These are phyloP conservation scores for Sinocyclocheilus grahami DNA, from an alignment of 2,113 vertebrate species.

Conservation along the genomic window DNA sequence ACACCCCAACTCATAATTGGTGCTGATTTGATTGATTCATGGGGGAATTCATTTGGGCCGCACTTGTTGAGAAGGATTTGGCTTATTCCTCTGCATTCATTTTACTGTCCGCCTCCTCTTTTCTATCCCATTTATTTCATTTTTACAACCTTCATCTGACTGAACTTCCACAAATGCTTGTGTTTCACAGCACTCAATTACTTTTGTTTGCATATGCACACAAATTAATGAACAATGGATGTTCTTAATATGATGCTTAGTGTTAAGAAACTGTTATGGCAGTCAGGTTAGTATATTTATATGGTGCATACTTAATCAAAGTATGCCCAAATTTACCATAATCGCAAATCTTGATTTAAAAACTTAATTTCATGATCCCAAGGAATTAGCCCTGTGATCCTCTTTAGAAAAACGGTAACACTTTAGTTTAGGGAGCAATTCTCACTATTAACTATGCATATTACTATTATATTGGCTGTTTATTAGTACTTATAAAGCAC, in stretches of 20 bases:
- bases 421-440: no score
- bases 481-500: background rate
- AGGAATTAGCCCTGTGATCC: no score
- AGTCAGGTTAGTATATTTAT: background rate
- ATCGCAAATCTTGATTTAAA: no score
- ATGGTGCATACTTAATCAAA: background rate
- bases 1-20: slow-evolving; percentile 51
- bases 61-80: slow-evolving; percentile 64
- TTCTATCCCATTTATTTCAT: background rate
- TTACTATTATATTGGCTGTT: background rate
- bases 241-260: background rate
- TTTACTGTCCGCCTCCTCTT: background rate
- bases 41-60: slow-evolving; percentile 51
- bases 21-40: slow-evolving; percentile 44
- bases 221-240: background rate
- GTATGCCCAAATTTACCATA: no score
- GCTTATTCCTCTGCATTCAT: slow-evolving; percentile 14
- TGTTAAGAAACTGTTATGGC: no score
- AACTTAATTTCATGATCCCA: no score
- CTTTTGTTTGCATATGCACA: background rate
- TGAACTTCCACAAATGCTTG: background rate
- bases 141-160: background rate
- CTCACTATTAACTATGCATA: no score
- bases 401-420: no score
- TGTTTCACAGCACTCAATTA: background rate